Base-by-base conservation (phyloP, 2,113 vertebrate genomes). In the Cebus imitator region DNA sequence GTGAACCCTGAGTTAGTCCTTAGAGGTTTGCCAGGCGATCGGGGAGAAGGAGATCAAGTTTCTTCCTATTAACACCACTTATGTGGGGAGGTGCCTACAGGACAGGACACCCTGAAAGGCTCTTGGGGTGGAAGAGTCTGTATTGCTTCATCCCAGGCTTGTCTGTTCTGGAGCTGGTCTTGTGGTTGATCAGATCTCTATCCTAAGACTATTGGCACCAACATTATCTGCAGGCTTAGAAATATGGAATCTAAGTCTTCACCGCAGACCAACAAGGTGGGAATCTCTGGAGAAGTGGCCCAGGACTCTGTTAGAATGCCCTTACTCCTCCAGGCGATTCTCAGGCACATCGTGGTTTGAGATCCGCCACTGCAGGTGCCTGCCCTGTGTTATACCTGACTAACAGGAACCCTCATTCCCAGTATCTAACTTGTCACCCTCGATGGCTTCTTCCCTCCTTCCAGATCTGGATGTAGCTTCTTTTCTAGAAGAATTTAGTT, bases 401-500 rank as follows among this genome's bases (percentile, higher is more conserved):
- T 43, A 48, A 12, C 18, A 30, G 27, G 35, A n/a, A 8, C 21
- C 12, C 30, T 57, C 16, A 5, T 43, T 45, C 52, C 6, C 18
- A 21, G 0, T 3, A 8, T 43, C 81, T 87, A 72, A 68, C 35
- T 80, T 76, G 89, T 27, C 58, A 87, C 48, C 43, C 20, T 32
- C 13, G 37, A 20, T 4, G 8, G 35, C 25, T 6, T 21, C 52
- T n/a, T 81, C 27, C 18, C 58, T 68, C 50, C 37, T 45, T 5
- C 64, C 37, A 75, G 43, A 20, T 96, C n/a, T 14, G 6, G n/a
- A 32, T 6, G 1, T 14, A 14, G 50, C 17, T 14, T 66, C 35
- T 58, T 64, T 90, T 92, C 87, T 3, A 30, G 72, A 94, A 70
- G n/a, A 37, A n/a, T 80, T 66, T 81, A 50, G 43, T 93, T 92